A percentile compares a stretch with the other conserved stretches of the same genome.
phyloP scores from a whole-genome alignment of 2,888 invertebrate genomes.

The Scaeva pyrastri region DNA sequence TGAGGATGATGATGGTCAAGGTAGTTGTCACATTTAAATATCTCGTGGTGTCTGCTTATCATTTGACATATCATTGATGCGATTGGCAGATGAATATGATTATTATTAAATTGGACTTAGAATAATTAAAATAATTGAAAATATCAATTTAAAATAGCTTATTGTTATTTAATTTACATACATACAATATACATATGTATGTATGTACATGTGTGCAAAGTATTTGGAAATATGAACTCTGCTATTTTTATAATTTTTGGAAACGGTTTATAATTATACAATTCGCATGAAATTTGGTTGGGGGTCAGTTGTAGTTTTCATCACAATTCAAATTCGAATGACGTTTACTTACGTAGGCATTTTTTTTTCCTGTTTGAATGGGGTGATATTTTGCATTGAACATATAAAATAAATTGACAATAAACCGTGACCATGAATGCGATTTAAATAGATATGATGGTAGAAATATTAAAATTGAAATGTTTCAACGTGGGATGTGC shows the following conservation, averaged over 20 bases:
- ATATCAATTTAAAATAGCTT: conserved; percentile 19
- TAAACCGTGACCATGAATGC: not conserved
- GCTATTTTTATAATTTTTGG: conserved; percentile 9
- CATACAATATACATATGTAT: no score
- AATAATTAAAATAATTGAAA: conserved; percentile 37
- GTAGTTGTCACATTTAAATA: conserved; percentile 13
- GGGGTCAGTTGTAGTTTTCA: conserved; percentile 46
- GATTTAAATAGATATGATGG: not conserved
- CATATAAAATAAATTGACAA: not conserved
- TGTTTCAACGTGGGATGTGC: not conserved
- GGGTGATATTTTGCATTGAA: conserved; percentile 7
- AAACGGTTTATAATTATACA: no score
- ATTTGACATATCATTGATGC: not conserved
- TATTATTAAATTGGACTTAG: conserved; percentile 9
- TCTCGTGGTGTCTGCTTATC: conserved; percentile 1
- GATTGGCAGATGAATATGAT: conserved; percentile 6
- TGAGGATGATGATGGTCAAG: conserved; percentile 32
- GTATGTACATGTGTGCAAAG: not conserved
- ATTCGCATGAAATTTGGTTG: conserved; percentile 33
- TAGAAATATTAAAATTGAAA: not conserved
- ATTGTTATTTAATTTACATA: conserved; percentile 2
- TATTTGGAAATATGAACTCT: conserved; percentile 12
- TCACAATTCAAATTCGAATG: conserved; percentile 32
- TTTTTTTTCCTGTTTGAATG: not conserved
- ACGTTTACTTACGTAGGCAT: not conserved